A percentile compares a stretch with the other conserved stretches of the same genome.
These are phyloP conservation scores for Apogon talboti DNA, from an alignment of 2,797 vertebrate species.

Conservation along the genomic window DNA sequence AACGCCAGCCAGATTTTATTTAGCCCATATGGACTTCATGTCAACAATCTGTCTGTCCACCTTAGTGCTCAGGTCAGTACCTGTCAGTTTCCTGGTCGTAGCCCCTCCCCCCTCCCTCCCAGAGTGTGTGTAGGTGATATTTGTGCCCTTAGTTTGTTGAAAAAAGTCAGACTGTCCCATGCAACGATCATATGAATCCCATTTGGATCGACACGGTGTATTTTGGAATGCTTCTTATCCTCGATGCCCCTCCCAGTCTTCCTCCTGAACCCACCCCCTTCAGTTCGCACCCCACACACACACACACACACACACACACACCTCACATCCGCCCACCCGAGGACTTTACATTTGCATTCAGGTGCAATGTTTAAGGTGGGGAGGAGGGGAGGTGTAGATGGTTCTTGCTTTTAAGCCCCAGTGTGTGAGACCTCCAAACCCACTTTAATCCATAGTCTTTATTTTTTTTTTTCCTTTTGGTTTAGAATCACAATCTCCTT, in stretches of 20 bases:
- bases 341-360: slow-evolving; percentile 45
- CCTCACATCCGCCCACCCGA: slow-evolving; percentile 44
- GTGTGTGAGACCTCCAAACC: slow-evolving; percentile 84
- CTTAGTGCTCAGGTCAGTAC: slow-evolving; percentile 45
- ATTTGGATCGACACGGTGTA: slow-evolving; percentile 79
- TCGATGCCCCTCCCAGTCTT: slow-evolving; percentile 36
- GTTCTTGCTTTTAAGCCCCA: slow-evolving; percentile 86
- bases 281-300: slow-evolving; percentile 21
- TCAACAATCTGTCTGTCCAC: slow-evolving; percentile 28
- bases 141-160: slow-evolving; percentile 57
- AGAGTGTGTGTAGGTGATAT: slow-evolving; percentile 58
- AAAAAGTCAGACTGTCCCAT: slow-evolving; percentile 52
- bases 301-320: slow-evolving; percentile 23
- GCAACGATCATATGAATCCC: slow-evolving; percentile 76
- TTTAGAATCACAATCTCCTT: slow-evolving; percentile 76
- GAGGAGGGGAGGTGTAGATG: slow-evolving; percentile 56
- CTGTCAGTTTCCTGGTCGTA: slow-evolving; percentile 33
- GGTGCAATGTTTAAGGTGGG: slow-evolving; percentile 57
- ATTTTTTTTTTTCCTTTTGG: slow-evolving; percentile 60
- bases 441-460: slow-evolving; percentile 77
- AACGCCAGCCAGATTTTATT: slow-evolving; percentile 13
- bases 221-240: slow-evolving; percentile 74
- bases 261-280: slow-evolving; percentile 15
- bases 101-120: not conserved
- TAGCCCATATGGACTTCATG: slow-evolving; percentile 3